phyloP scores from a whole-genome alignment of 2,113 vertebrate genomes.

The Trogon surrucura region DNA sequence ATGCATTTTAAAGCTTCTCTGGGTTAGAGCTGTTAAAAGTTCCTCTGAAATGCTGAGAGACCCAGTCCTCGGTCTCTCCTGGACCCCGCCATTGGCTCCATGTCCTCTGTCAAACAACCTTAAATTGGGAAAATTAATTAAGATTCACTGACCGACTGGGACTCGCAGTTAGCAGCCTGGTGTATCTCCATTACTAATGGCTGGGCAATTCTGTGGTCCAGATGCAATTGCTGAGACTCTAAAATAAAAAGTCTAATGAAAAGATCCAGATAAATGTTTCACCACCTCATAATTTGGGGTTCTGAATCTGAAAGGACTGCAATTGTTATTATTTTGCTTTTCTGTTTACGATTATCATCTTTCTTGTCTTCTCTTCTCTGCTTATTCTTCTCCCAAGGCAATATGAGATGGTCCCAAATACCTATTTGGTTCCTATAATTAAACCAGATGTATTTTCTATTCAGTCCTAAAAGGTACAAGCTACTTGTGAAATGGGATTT shows the following conservation, averaged over 20 bases:
- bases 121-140: neutral
- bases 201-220: neutral
- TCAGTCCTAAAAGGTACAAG: neutral
- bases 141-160: neutral
- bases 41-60: neutral
- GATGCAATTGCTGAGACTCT: neutral
- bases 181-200: accelerated
- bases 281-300: neutral
- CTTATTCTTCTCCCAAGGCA: neutral
- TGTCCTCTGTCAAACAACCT: neutral
- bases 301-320: neutral
- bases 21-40: neutral
- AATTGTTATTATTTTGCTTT: conserved; percentile 3
- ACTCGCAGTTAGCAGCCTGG: neutral
- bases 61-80: neutral
- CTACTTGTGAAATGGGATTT: neutral
- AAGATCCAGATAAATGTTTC: neutral
- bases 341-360: neutral
- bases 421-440: conserved; percentile 35
- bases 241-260: neutral
- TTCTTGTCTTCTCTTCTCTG: neutral
- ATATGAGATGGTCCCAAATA: neutral
- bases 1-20: neutral
- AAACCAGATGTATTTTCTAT: neutral
- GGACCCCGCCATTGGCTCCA: neutral